These are phyloP conservation scores for Poeciliopsis turneri DNA, from an alignment of 2,797 vertebrate species.

Conservation along the genomic window DNA sequence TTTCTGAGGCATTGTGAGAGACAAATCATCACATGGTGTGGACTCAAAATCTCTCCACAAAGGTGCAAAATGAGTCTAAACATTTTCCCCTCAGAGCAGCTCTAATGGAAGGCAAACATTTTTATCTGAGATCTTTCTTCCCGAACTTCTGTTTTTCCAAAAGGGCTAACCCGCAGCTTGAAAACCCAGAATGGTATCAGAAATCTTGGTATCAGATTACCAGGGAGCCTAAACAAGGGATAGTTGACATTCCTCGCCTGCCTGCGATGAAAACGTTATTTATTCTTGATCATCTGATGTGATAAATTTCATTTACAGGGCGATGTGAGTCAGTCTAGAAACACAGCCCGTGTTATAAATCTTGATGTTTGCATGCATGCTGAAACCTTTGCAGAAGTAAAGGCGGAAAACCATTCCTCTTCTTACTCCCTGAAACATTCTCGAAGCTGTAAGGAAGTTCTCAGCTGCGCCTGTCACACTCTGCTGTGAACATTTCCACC, in stretches of 20 bases:
- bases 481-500: background rate
- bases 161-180: background rate
- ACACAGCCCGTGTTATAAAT: background rate
- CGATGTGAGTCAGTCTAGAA: background rate
- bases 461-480: background rate
- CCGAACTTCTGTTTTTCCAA: background rate
- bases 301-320: background rate
- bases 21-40: background rate
- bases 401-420: background rate
- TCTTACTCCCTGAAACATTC: background rate
- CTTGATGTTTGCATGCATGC: background rate
- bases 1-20: background rate
- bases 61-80: background rate
- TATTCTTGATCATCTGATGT: background rate
- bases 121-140: conserved; percentile 1
- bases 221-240: conserved; percentile 3
- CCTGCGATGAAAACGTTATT: background rate
- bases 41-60: background rate
- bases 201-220: background rate
- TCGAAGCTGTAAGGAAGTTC: background rate
- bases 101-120: background rate
- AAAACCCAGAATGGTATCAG: background rate
- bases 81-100: background rate
- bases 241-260: conserved; percentile 5
- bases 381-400: background rate